Evolutionary conservation across 1,140 invertebrate species (phyloP).

Genomic region (Octopus sinensis): DNA sequence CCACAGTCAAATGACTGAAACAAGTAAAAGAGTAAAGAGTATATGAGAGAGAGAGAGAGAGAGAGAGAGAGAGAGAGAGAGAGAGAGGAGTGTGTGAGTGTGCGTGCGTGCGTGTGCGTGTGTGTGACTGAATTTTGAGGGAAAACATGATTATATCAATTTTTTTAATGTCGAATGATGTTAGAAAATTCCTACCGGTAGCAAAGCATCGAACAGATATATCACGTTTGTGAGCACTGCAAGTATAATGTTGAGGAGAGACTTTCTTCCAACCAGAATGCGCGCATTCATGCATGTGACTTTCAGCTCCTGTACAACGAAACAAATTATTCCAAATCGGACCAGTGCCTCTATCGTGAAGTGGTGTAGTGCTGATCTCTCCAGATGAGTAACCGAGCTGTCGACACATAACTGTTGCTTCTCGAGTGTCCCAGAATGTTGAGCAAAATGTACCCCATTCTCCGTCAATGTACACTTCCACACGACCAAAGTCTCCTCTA

Average conservation of each 20-base stretch:
- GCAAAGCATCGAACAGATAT: conserved; percentile 36
- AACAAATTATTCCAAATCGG: conserved; percentile 35
- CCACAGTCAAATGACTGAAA: no score
- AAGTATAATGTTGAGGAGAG: conserved; percentile 20
- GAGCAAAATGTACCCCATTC: conserved; percentile 45
- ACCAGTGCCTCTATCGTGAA: conserved; percentile 34
- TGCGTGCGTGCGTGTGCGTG: no score
- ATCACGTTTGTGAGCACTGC: conserved; percentile 32
- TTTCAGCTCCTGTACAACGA: conserved; percentile 37
- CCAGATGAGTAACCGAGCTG: conserved; percentile 35
- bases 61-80: no score
- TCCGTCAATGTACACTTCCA: conserved; percentile 43
- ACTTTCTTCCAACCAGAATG: conserved; percentile 34
- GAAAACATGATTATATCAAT: no score
- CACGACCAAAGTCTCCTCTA: conserved; percentile 31
- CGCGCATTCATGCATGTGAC: conserved; percentile 34
- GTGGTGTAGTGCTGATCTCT: conserved; percentile 24
- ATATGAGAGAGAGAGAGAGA: no score
- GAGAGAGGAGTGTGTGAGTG: no score
- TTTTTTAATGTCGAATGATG: no score
- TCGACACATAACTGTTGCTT: conserved; percentile 40
- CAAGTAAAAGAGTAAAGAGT: no score
- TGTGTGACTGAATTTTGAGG: no score
- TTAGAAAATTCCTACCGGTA: conserved; percentile 22
- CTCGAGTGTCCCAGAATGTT: conserved; percentile 23